Evolutionary conservation across 2,888 invertebrate species (phyloP).

Genomic region (Dinocampus coccinellae): DNA sequence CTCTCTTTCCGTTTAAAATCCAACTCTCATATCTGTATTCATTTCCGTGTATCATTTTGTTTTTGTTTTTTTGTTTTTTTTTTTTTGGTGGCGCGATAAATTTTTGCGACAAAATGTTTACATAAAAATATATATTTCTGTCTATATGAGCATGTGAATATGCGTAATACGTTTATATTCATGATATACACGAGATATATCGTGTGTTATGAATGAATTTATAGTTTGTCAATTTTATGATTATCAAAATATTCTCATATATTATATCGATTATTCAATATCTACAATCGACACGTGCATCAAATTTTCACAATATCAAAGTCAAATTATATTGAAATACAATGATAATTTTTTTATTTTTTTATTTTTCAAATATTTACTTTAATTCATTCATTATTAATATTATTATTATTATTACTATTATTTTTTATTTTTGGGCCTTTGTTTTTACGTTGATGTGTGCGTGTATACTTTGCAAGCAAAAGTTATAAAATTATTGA

Average conservation of each 20-base stretch:
- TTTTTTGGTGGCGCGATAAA: neutral
- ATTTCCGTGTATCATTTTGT: conserved; percentile 31
- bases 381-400: too few relatives aligned
- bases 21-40: conserved; percentile 32
- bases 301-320: too few relatives aligned
- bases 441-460: too few relatives aligned
- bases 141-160: neutral
- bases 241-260: neutral
- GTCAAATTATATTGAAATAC: neutral
- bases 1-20: conserved; percentile 31
- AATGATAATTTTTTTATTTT: neutral
- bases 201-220: neutral
- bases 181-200: neutral
- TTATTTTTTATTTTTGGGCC: neutral
- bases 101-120: neutral
- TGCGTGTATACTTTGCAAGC: neutral
- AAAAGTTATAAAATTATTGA: conserved; percentile 17
- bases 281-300: too few relatives aligned
- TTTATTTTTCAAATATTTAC: neutral
- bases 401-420: too few relatives aligned
- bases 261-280: too few relatives aligned
- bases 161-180: neutral
- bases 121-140: neutral
- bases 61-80: conserved; percentile 32
- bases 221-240: neutral